phyloP scores from a whole-genome alignment of 2,113 vertebrate species.

The Erpornis zantholeuca region DNA sequence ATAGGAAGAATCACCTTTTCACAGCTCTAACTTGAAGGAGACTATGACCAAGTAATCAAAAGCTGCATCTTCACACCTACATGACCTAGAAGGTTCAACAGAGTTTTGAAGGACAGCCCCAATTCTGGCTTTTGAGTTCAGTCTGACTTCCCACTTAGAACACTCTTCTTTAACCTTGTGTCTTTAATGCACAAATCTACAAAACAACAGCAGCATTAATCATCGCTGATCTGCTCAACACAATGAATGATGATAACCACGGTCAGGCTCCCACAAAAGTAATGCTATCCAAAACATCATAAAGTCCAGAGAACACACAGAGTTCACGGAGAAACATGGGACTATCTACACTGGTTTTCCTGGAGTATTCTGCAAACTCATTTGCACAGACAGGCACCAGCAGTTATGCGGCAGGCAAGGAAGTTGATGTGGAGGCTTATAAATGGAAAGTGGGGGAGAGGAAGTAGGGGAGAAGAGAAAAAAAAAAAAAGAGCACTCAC shows the following conservation, averaged over 20 bases:
- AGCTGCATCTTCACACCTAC: background rate
- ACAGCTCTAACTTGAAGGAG: background rate
- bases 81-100: background rate
- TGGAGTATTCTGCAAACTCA: background rate
- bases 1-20: background rate
- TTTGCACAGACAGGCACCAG: background rate
- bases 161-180: background rate
- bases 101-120: background rate
- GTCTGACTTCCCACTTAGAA: background rate
- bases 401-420: background rate
- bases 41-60: background rate
- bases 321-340: background rate
- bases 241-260: background rate
- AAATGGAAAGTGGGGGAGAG: fast-evolving
- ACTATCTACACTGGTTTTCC: background rate
- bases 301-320: fast-evolving
- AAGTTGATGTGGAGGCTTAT: background rate
- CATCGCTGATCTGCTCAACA: background rate
- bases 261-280: background rate
- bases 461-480: fast-evolving
- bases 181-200: background rate
- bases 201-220: background rate
- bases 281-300: background rate
- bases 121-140: background rate
- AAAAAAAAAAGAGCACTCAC: background rate